phyloP scores from a whole-genome alignment of 1,140 invertebrate genomes.

The Pogonus chalceus region DNA sequence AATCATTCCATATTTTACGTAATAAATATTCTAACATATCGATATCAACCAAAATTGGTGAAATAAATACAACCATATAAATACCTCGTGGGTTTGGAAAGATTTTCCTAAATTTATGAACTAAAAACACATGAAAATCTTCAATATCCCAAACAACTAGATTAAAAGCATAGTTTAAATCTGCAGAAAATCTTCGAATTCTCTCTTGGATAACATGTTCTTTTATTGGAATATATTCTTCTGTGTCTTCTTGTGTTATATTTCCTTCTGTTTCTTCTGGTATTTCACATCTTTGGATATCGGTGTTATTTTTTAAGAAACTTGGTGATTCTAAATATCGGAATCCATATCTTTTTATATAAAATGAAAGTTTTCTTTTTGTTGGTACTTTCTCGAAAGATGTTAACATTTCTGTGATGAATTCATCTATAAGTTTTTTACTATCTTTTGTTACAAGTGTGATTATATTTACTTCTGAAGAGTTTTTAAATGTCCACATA shows the following conservation, averaged over 20 bases:
- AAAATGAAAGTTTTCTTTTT: background rate
- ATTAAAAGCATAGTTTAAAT: background rate
- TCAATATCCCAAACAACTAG: background rate
- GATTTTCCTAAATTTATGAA: background rate
- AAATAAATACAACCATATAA: background rate
- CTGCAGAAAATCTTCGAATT: background rate
- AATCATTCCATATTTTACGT: conserved; percentile 8
- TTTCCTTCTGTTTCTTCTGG: background rate
- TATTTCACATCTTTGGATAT: background rate
- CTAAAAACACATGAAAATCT: background rate
- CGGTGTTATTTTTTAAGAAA: background rate
- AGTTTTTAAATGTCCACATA: background rate
- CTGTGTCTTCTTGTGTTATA: background rate
- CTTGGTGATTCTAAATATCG: background rate
- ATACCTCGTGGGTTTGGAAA: background rate
- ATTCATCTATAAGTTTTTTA: background rate
- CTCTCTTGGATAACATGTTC: background rate
- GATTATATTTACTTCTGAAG: background rate
- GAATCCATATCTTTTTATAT: background rate
- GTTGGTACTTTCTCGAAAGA: background rate
- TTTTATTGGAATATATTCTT: background rate
- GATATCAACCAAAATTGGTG: background rate
- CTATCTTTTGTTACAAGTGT: background rate
- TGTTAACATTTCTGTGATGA: background rate
- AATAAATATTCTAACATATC: background rate